Percentiles rank a stretch among this genome's conserved stretches.
These are phyloP conservation scores for Charanyca ferruginea DNA, from an alignment of 2,888 invertebrate genomes.

Conservation along the genomic window DNA sequence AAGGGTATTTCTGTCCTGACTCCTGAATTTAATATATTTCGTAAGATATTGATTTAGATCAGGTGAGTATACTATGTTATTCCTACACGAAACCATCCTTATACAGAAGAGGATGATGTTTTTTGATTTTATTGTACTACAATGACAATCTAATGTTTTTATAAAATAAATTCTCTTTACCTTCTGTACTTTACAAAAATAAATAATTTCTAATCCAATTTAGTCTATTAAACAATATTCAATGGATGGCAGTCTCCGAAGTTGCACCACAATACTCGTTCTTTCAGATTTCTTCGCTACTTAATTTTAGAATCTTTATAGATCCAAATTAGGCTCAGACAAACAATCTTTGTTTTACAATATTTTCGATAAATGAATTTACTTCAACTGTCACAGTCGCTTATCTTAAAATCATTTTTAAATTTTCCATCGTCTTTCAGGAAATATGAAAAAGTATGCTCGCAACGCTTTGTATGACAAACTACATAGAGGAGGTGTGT, in stretches of 20 bases:
- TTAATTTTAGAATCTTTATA: background rate
- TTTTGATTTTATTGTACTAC: background rate
- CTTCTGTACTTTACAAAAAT: background rate
- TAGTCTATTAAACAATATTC: background rate
- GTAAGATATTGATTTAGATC: slow-evolving; percentile 19
- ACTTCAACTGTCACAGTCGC: background rate
- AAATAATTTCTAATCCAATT: background rate
- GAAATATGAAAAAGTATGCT: slow-evolving; percentile 85
- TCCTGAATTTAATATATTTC: background rate
- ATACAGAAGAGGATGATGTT: background rate
- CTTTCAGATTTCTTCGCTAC: background rate
- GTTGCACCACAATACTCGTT: background rate
- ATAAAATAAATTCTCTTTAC: background rate
- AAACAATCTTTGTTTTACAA: too few relatives aligned
- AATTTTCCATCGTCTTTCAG: slow-evolving; percentile 62
- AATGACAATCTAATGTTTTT: background rate
- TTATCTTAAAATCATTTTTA: background rate
- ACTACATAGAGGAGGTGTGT: slow-evolving; percentile 86
- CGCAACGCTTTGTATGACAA: slow-evolving; percentile 84
- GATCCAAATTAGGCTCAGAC: too few relatives aligned
- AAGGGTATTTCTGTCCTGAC: background rate
- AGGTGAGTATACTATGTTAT: slow-evolving; percentile 19
- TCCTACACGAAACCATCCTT: background rate
- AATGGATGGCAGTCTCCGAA: background rate
- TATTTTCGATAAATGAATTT: too few relatives aligned